These are phyloP conservation scores for Numenius arquata DNA, from an alignment of 2,113 vertebrate genomes.

Conservation along the genomic window DNA sequence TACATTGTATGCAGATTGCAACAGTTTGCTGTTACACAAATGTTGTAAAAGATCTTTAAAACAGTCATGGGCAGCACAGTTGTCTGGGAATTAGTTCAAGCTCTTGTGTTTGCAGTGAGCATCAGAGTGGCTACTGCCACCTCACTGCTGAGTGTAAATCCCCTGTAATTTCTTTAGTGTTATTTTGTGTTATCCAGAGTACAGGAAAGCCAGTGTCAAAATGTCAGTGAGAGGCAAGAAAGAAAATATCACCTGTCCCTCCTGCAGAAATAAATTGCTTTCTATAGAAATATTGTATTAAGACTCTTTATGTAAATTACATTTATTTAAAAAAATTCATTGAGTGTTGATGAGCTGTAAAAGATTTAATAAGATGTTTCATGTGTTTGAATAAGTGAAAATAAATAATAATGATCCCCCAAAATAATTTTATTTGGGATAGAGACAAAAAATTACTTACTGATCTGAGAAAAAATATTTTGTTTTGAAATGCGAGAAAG, in stretches of 20 bases:
- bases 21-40: constrained; percentile 32
- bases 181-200: neutral
- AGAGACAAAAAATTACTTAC: neutral
- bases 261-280: neutral
- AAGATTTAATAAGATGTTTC: neutral
- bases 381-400: neutral
- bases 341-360: neutral
- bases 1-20: neutral
- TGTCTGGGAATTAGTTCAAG: neutral
- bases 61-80: neutral
- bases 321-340: neutral
- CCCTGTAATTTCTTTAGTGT: neutral
- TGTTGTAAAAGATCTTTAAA: neutral
- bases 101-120: neutral
- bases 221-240: neutral
- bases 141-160: neutral
- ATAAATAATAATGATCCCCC: neutral
- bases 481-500: neutral
- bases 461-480: neutral
- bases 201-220: neutral
- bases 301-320: neutral
- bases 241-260: neutral
- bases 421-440: neutral
- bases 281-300: neutral
- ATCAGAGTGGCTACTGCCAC: neutral